Evolutionary conservation across 1,140 invertebrate species (phyloP).

Genomic region (Rhynchophorus ferrugineus): DNA sequence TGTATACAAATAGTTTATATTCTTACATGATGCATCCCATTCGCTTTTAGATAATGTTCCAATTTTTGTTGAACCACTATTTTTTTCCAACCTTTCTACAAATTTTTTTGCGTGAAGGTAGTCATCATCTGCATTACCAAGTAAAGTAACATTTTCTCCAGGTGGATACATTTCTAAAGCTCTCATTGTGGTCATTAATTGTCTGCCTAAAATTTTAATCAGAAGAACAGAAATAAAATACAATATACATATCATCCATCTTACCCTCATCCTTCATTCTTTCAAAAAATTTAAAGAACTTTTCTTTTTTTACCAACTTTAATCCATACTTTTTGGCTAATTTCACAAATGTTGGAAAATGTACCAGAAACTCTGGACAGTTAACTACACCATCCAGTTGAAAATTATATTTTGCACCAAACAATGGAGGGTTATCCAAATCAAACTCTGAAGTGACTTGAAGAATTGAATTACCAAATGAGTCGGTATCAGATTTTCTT

Average conservation of each 20-base stretch:
- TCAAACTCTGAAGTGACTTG: slow-evolving; percentile 72
- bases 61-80: slow-evolving; percentile 39
- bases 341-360: slow-evolving; percentile 80
- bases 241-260: slow-evolving; percentile 31
- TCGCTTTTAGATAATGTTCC: slow-evolving; percentile 83
- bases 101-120: slow-evolving; percentile 66
- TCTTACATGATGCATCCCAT: slow-evolving; percentile 88
- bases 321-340: slow-evolving; percentile 76
- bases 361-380: slow-evolving; percentile 97
- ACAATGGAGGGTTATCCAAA: slow-evolving; percentile 67
- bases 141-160: slow-evolving; percentile 46
- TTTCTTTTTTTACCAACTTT: slow-evolving; percentile 62
- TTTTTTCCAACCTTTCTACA: slow-evolving; percentile 44
- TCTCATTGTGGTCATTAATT: slow-evolving; percentile 66
- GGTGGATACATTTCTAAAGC: slow-evolving; percentile 64
- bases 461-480: slow-evolving; percentile 85
- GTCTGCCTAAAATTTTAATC: slow-evolving; percentile 28
- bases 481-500: slow-evolving; percentile 48
- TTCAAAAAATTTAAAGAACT: slow-evolving; percentile 78
- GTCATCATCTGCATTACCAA: slow-evolving; percentile 53
- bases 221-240: no score
- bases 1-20: neutral
- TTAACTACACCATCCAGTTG: slow-evolving; percentile 92
- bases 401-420: slow-evolving; percentile 96
- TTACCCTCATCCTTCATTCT: slow-evolving; percentile 51